A percentile compares a stretch with the other conserved stretches of the same genome.
phyloP scores from a whole-genome alignment of 2,113 vertebrate genomes.

The Gracilinanus agilis region DNA sequence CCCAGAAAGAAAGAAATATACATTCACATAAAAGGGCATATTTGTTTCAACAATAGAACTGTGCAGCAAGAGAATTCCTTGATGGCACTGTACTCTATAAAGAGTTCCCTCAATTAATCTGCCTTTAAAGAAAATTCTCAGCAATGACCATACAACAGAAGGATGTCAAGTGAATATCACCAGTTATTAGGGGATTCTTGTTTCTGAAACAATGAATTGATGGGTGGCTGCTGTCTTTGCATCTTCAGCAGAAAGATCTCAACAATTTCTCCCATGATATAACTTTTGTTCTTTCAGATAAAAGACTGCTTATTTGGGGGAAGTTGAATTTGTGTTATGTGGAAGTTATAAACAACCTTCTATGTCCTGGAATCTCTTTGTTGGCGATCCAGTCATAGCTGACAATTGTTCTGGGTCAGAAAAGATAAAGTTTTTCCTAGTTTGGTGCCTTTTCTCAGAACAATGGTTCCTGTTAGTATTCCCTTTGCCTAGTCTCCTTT shows the following conservation, averaged over 20 bases:
- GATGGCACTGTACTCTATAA: not conserved
- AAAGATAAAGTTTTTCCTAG: too few species aligned
- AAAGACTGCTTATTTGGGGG: not conserved
- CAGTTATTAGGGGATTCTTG: not conserved
- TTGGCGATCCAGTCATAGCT: not conserved
- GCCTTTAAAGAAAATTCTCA: not conserved
- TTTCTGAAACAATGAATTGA: not conserved
- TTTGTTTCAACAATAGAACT: not conserved
- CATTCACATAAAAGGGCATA: not conserved
- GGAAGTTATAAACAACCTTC: not conserved
- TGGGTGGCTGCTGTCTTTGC: not conserved
- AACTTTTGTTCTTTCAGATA: not conserved
- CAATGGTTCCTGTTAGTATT: not conserved
- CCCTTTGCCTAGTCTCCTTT: not conserved
- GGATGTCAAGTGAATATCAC: not conserved
- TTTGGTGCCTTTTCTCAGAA: not conserved
- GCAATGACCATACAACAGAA: not conserved
- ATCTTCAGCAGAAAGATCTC: not conserved
- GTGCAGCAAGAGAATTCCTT: not conserved
- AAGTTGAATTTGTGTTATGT: not conserved
- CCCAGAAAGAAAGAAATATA: not conserved
- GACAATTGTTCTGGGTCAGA: not conserved
- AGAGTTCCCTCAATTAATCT: not conserved
- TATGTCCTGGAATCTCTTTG: not conserved
- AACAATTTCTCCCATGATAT: not conserved